Conservation (phyloP, 2,113 vertebrate species). For the Cheirogaleus medius region DNA sequence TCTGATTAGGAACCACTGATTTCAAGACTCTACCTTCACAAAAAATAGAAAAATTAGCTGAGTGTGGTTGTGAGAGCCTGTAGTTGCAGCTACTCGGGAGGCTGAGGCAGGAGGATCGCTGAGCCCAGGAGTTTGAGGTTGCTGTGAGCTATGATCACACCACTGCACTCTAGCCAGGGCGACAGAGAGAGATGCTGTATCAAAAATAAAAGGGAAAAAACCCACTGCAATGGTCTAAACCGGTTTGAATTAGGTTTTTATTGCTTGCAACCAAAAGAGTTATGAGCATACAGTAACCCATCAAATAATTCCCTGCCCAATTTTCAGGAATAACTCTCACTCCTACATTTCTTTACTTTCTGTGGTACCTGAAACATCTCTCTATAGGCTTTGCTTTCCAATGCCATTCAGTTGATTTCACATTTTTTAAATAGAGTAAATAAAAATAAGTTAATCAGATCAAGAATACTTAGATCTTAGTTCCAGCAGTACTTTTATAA, state of each 20-base stretch:
- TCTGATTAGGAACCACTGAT: neutral
- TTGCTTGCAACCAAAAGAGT: neutral
- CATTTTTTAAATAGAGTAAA: slow-evolving; percentile 15
- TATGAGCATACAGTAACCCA: neutral
- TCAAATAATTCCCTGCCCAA: neutral
- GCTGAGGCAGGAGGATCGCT: no score
- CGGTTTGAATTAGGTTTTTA: neutral
- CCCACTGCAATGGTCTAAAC: neutral
- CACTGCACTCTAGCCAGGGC: no score
- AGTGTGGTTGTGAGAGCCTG: no score
- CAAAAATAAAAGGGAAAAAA: no score
- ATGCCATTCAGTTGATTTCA: neutral
- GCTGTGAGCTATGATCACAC: no score
- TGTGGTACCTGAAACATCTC: neutral
- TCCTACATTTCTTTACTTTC: neutral
- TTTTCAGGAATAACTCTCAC: neutral
- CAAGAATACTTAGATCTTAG: neutral
- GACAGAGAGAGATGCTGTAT: no score
- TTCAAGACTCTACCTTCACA: no score
- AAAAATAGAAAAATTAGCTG: no score
- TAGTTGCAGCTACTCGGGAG: no score
- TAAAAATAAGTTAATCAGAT: slow-evolving; percentile 61
- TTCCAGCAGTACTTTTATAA: slow-evolving; percentile 33
- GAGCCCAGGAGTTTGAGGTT: no score
- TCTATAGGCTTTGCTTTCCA: neutral